Percentiles rank a stretch among this genome's conserved stretches.
phyloP scores from a whole-genome alignment of 1,140 invertebrate species.

The Tetragnatha versicolor region DNA sequence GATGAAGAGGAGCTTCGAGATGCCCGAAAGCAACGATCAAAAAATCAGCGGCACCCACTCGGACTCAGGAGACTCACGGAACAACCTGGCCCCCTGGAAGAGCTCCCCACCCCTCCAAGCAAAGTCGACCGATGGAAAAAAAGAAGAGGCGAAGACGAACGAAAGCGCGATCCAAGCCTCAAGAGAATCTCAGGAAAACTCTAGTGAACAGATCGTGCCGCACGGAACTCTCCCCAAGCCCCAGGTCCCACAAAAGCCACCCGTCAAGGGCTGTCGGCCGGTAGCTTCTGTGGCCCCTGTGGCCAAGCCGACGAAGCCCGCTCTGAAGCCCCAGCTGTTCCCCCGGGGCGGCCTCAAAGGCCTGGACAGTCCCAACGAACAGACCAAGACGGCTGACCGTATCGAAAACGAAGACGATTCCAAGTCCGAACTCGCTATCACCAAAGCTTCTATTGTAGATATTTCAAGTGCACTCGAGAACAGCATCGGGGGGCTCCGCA shows the following conservation, averaged over 20 bases:
- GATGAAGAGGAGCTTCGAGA: slow-evolving; percentile 50
- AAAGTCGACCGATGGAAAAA: slow-evolving; percentile 38
- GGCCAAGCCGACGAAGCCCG: slow-evolving; percentile 39
- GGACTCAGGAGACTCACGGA: slow-evolving; percentile 44
- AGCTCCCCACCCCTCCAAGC: slow-evolving; percentile 36
- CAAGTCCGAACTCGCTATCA: slow-evolving; percentile 39
- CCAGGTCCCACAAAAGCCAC: slow-evolving; percentile 52
- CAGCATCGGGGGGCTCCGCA: slow-evolving; percentile 48
- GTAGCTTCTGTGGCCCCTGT: not conserved
- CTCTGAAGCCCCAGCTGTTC: slow-evolving; percentile 48
- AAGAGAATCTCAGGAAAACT: slow-evolving; percentile 24
- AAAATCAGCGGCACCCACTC: slow-evolving; percentile 49
- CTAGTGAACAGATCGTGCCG: slow-evolving; percentile 1
- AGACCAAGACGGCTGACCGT: slow-evolving; percentile 10
- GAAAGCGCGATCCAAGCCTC: not conserved
- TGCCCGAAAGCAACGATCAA: slow-evolving; percentile 35
- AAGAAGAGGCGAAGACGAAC: slow-evolving; percentile 18
- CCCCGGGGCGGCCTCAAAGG: slow-evolving; percentile 26
- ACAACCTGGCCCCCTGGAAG: slow-evolving; percentile 43
- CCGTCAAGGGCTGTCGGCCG: slow-evolving; percentile 36
- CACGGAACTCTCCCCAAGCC: slow-evolving; percentile 38
- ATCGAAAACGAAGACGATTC: slow-evolving; percentile 32
- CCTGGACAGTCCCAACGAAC: slow-evolving; percentile 44
- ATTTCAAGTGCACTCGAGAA: slow-evolving; percentile 58
- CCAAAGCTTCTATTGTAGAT: slow-evolving; percentile 57